Evolutionary conservation across 2,888 invertebrate genomes (phyloP), one percentile per base, ranked within the genome.

Genomic region (Helicoverpa assulta): DNA sequence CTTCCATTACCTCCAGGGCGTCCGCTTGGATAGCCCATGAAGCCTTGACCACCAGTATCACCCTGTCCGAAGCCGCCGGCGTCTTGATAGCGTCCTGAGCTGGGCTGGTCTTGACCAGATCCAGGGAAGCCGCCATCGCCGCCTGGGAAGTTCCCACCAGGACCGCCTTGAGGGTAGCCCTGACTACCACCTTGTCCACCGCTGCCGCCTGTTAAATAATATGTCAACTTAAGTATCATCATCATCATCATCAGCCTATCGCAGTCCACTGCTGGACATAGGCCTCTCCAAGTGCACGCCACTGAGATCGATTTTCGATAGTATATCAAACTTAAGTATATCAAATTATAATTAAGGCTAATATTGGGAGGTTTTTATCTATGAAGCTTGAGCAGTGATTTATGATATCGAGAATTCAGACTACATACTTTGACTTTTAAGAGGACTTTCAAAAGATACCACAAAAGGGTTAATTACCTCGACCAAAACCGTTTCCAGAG

Each of bases 401-500:
- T 12, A 40, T 3, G 40, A 40, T 14, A 14, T 14, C 40, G 40
- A 40, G 40, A 40, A 14, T 14, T 4, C 10, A 12, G 40, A 47
- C 16, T 14, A 14, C 6, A n/a, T 16, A 14, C 6, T 47, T 16
- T n/a, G 1, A 47, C 16, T 47, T 1, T n/a, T n/a, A 47, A 47
- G n/a, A n/a, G 47, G n/a, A 16, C 47, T 26, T 57, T 58, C n/a
- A 73, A 61, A 57, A 55, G 40, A 53, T 19, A 59, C 37, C 16
- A 56, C 18, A 51, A 53, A 55, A 61, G 60, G 2, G 54, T 62
- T 12, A 63, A 63, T 83, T 88, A 93, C 93, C 93, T 69, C 85
- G 81, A 62, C 91, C 92, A 83, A 90, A 91, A n/a, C 86, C 87
- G 70, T 78, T 80, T 5, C 87, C 86, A 21, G 83, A 79, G 16